Evolutionary conservation across 2,797 vertebrate genomes (phyloP).

Genomic region (Karalla daura): DNA sequence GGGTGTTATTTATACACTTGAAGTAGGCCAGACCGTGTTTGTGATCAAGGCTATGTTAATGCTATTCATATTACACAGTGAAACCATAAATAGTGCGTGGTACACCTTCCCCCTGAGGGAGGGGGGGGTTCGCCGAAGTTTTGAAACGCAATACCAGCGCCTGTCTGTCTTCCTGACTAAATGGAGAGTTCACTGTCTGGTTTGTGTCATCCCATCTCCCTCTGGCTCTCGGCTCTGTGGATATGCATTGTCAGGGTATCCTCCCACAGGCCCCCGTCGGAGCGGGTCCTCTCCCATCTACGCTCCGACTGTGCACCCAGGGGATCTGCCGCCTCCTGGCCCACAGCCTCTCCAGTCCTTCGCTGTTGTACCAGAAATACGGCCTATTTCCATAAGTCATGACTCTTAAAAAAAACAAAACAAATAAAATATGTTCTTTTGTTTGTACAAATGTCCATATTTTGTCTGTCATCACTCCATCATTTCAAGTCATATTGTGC

Average conservation of each 20-base stretch:
- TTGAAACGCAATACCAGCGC: constrained; percentile 55
- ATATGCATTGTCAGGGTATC: constrained; percentile 60
- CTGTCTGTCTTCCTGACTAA: constrained; percentile 52
- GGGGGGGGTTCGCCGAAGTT: constrained; percentile 52
- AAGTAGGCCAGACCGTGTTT: constrained; percentile 74
- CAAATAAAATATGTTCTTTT: constrained; percentile 44
- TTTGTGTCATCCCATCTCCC: constrained; percentile 70
- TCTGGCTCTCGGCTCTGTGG: constrained; percentile 44
- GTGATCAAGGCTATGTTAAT: constrained; percentile 74
- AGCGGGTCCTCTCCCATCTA: constrained; percentile 37
- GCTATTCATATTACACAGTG: constrained; percentile 65
- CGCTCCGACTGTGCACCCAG: constrained; percentile 38
- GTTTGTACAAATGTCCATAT: constrained; percentile 54
- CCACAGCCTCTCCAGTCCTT: constrained; percentile 19
- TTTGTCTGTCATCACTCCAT: constrained; percentile 29
- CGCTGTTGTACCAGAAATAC: constrained; percentile 18
- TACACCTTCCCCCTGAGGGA: constrained; percentile 50
- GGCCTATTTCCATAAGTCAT: constrained; percentile 41
- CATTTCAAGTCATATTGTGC: constrained; percentile 17
- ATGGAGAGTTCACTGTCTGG: constrained; percentile 69
- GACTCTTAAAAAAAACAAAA: constrained; percentile 45
- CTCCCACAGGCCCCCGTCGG: constrained; percentile 44
- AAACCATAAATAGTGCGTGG: constrained; percentile 65
- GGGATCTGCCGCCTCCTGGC: constrained; percentile 31
- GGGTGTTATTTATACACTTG: constrained; percentile 68